Conservation (phyloP, 1,140 invertebrate genomes). For the Papilio xuthus region DNA sequence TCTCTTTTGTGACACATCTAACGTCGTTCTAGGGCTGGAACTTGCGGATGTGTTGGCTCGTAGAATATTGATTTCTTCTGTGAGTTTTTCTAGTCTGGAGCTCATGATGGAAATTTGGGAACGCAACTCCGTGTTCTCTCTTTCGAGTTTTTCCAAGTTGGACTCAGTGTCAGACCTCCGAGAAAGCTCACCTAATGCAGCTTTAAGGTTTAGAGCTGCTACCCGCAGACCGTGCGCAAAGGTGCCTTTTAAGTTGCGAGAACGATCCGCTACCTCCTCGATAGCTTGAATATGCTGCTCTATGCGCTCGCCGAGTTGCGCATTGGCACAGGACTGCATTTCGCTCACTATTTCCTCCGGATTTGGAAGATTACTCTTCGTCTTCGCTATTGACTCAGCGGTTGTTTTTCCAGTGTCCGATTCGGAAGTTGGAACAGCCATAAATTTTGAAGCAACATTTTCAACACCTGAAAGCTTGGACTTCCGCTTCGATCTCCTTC, state of each 20-base stretch:
- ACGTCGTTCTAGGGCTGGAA: not conserved
- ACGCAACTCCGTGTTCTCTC: not conserved
- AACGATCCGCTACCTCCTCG: not conserved
- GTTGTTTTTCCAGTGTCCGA: not conserved
- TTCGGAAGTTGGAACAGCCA: not conserved
- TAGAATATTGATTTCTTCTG: not conserved
- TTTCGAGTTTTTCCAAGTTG: not conserved
- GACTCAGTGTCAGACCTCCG: not conserved
- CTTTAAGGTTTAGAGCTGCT: not conserved
- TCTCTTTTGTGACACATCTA: not conserved
- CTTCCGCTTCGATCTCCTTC: slow-evolving; percentile 4
- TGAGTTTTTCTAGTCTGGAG: not conserved
- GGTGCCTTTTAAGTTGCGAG: not conserved
- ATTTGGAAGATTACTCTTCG: not conserved
- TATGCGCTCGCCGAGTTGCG: not conserved
- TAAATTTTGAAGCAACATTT: not conserved
- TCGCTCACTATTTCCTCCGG: not conserved
- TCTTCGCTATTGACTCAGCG: not conserved
- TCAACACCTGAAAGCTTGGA: not conserved
- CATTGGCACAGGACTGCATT: not conserved
- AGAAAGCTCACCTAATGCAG: not conserved
- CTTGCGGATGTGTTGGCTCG: not conserved
- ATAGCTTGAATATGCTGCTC: not conserved
- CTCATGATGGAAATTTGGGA: not conserved
- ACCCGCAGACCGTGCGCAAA: not conserved